phyloP scores from a whole-genome alignment of 1,140 invertebrate genomes.

The Meloidogyne exigua region DNA sequence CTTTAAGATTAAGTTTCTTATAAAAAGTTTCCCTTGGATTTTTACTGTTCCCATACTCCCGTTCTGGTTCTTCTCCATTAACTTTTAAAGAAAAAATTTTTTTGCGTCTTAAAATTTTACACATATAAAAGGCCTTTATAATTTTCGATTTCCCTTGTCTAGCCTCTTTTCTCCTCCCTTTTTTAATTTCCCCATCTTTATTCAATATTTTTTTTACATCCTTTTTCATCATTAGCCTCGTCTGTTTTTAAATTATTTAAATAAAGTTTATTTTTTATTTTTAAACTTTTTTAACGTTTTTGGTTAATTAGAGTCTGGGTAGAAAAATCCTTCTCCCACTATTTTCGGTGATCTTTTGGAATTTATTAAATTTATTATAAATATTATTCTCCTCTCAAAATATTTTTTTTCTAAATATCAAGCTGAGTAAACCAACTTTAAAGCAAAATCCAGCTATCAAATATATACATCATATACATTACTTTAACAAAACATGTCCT shows the following conservation, averaged over 20 bases:
- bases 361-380: not conserved
- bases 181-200: not conserved
- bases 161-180: too few species aligned
- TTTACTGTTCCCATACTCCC: too few species aligned
- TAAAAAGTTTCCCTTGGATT: too few species aligned
- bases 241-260: not conserved
- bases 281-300: not conserved
- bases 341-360: not conserved
- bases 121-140: not conserved
- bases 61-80: too few species aligned
- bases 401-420: too few species aligned
- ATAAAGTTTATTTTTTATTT: not conserved
- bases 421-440: too few species aligned
- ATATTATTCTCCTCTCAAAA: not conserved
- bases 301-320: not conserved
- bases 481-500: too few species aligned
- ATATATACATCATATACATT: too few species aligned
- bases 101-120: not conserved
- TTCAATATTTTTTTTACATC: not conserved
- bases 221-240: not conserved
- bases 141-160: not conserved
- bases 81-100: too few species aligned
- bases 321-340: not conserved
- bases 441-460: too few species aligned
- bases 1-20: too few species aligned